Evolutionary conservation across 2,888 invertebrate species (phyloP).

Genomic region (Tetragnatha montana): DNA sequence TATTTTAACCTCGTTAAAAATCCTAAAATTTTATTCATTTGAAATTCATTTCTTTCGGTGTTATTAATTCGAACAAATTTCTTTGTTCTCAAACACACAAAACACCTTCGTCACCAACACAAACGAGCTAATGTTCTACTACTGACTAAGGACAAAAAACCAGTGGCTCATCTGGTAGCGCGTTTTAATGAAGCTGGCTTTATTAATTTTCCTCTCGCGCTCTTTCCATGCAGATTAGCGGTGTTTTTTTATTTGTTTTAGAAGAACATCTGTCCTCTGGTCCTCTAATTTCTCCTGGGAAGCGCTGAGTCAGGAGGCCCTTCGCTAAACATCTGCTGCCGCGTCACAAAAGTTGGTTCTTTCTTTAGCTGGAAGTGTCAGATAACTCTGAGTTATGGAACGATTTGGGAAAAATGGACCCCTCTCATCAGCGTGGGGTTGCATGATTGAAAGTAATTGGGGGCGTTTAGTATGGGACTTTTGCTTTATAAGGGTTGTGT

Average conservation of each 20-base stretch:
- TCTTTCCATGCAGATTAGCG: background rate
- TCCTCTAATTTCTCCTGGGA: conserved; percentile 18
- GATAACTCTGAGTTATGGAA: conserved; percentile 17
- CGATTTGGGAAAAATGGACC: background rate
- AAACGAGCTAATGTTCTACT: no score
- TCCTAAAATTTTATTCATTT: no score
- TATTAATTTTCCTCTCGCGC: conserved; percentile 3
- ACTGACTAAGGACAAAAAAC: background rate
- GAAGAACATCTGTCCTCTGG: conserved; percentile 1
- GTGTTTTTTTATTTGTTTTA: background rate
- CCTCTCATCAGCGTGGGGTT: background rate
- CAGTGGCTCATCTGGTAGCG: background rate
- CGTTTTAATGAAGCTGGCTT: background rate
- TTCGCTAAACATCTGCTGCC: conserved; percentile 8
- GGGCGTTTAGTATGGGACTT: background rate
- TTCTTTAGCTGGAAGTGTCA: conserved; percentile 1
- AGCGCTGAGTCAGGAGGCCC: background rate
- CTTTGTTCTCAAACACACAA: no score
- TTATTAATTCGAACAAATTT: no score
- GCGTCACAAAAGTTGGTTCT: conserved; percentile 17
- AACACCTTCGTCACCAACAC: no score
- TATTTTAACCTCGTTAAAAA: no score
- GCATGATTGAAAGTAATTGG: conserved; percentile 13
- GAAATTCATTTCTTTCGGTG: no score
- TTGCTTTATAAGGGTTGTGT: no score